Percentiles rank a stretch among this genome's conserved stretches.
Conservation (phyloP, 2,888 invertebrate species). For the Calameuta pallipes region DNA sequence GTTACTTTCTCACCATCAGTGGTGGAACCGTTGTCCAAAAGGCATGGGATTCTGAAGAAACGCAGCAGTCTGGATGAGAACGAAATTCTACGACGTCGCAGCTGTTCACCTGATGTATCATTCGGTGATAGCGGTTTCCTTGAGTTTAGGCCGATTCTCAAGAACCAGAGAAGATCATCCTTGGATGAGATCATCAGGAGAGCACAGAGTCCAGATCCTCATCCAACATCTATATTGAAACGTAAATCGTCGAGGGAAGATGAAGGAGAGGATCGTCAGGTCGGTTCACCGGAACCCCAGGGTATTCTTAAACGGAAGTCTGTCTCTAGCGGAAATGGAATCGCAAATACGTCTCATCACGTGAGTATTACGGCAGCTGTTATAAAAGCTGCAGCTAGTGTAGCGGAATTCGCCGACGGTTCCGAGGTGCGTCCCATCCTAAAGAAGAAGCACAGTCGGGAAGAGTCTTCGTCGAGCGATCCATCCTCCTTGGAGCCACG, state of each 20-base stretch:
- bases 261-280: conserved; percentile 71
- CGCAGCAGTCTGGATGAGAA: conserved; percentile 85
- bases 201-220: conserved; percentile 73
- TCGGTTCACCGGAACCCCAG: conserved; percentile 78
- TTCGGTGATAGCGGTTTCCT: conserved; percentile 70
- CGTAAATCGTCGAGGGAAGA: conserved; percentile 76
- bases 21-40: conserved; percentile 75
- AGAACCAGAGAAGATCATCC: conserved; percentile 76
- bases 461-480: conserved; percentile 68
- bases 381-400: conserved; percentile 74
- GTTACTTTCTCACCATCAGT: conserved; percentile 86
- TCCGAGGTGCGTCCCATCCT: conserved; percentile 81
- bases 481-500: conserved; percentile 59
- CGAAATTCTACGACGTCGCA: conserved; percentile 76
- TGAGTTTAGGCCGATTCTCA: conserved; percentile 76
- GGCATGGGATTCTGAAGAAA: conserved; percentile 86
- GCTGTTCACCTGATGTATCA: conserved; percentile 78
- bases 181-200: conserved; percentile 76
- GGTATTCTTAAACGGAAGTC: conserved; percentile 85
- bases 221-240: conserved; percentile 77
- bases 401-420: conserved; percentile 70
- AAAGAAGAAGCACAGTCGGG: conserved; percentile 84
- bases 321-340: conserved; percentile 71
- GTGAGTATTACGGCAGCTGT: conserved; percentile 78
- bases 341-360: conserved; percentile 71